Percentiles rank a stretch among this genome's conserved stretches.
Evolutionary conservation across 2,888 invertebrate genomes (phyloP).

Genomic region (Andricus quercusramuli): DNA sequence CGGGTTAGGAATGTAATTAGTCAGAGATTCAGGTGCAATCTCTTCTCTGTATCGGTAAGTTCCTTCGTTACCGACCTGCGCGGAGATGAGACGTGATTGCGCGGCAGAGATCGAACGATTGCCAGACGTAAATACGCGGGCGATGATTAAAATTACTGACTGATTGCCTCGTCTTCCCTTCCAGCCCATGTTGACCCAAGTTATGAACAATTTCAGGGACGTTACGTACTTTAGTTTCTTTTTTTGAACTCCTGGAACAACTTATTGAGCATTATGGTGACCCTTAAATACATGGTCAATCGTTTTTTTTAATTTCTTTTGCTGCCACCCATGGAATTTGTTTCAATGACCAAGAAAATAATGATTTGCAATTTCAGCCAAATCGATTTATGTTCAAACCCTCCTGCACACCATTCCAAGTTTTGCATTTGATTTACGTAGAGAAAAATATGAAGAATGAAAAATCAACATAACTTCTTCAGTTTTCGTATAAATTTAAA

Average conservation of each 20-base stretch:
- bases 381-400: too few species aligned
- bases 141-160: conserved; percentile 72
- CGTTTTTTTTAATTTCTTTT: too few species aligned
- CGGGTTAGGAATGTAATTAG: conserved; percentile 75
- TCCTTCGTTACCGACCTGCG: conserved; percentile 58
- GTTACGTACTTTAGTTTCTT: not conserved
- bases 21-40: conserved; percentile 70
- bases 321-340: too few species aligned
- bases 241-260: not conserved
- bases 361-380: too few species aligned
- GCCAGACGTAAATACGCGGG: conserved; percentile 65
- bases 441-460: too few species aligned
- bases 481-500: too few species aligned
- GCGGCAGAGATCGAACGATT: conserved; percentile 66
- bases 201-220: conserved; percentile 1
- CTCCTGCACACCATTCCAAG: too few species aligned
- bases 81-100: conserved; percentile 56
- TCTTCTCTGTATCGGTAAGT: conserved; percentile 64
- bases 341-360: too few species aligned
- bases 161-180: conserved; percentile 59
- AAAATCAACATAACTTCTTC: too few species aligned
- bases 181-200: not conserved
- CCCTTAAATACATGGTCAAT: too few species aligned
- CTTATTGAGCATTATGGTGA: not conserved
- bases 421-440: too few species aligned